phyloP scores from a whole-genome alignment of 2,888 invertebrate species.

The Acleris holmiana region DNA sequence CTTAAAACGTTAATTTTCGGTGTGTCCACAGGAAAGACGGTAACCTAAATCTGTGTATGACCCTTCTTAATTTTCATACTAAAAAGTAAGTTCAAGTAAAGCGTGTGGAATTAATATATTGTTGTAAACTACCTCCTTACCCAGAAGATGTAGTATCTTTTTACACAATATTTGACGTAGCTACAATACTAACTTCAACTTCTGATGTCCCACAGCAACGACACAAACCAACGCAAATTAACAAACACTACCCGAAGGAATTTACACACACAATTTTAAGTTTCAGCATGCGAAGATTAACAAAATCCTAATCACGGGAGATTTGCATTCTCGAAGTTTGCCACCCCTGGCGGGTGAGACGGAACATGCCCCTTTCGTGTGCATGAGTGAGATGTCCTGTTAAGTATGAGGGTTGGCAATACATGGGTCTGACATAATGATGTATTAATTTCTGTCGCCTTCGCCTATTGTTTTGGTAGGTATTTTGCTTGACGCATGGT shows the following conservation, averaged over 20 bases:
- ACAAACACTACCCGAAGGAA: constrained; percentile 62
- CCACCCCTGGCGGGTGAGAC: constrained; percentile 59
- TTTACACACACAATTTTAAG: constrained; percentile 76
- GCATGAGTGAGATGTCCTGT: constrained; percentile 51
- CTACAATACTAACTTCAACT: not conserved
- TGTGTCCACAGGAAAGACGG: too few species aligned
- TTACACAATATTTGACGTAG: not conserved
- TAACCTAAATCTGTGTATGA: too few species aligned
- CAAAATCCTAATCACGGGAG: constrained; percentile 78
- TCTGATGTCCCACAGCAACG: not conserved
- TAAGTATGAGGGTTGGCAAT: constrained; percentile 56
- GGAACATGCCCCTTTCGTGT: constrained; percentile 31
- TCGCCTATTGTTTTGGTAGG: constrained; percentile 81
- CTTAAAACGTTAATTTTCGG: too few species aligned
- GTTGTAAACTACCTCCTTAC: too few species aligned
- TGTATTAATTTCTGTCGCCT: constrained; percentile 83
- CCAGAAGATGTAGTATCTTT: too few species aligned
- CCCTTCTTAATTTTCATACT: too few species aligned
- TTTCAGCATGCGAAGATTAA: constrained; percentile 72
- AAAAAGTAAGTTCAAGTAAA: too few species aligned
- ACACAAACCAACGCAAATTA: constrained; percentile 43
- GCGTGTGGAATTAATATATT: too few species aligned
- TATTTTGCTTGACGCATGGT: constrained; percentile 83
- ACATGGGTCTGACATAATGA: constrained; percentile 83
- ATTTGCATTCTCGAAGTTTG: constrained; percentile 75